These are phyloP conservation scores for Hippocampus abdominalis DNA, from an alignment of 2,113 vertebrate genomes.

Conservation along the genomic window DNA sequence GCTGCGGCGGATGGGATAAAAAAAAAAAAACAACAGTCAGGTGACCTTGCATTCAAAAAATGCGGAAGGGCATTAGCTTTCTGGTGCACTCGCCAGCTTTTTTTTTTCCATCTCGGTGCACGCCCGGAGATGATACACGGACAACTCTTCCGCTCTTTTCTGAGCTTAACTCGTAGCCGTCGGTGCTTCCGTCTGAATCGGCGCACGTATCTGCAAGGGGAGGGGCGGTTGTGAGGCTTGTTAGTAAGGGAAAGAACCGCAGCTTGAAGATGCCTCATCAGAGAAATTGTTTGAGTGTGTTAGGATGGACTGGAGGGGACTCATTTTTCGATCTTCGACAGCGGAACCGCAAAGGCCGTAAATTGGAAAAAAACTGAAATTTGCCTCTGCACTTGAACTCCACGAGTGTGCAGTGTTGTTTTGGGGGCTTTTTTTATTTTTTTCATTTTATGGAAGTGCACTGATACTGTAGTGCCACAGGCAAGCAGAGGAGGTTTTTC, in stretches of 20 bases:
- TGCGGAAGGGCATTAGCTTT: no score
- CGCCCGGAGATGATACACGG: slow-evolving; percentile 15
- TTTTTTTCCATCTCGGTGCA: slow-evolving; percentile 19
- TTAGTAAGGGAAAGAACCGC: slow-evolving; percentile 24
- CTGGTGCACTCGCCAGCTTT: neutral
- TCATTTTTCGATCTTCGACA: neutral
- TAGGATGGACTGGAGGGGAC: neutral
- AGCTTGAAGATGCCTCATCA: neutral
- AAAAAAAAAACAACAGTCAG: no score
- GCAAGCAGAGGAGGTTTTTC: no score
- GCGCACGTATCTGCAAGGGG: slow-evolving; percentile 32
- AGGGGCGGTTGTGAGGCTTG: slow-evolving; percentile 20
- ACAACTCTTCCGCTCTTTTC: slow-evolving; percentile 10
- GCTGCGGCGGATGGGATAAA: no score
- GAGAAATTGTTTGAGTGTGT: neutral
- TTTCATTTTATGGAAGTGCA: no score
- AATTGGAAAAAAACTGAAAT: neutral
- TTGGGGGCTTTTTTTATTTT: no score
- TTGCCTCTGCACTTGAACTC: no score
- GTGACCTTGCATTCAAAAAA: no score
- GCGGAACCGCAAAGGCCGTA: neutral
- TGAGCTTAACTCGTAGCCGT: slow-evolving; percentile 34
- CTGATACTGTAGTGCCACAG: no score
- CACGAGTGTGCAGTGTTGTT: no score
- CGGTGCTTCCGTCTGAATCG: slow-evolving; percentile 49